Percentiles rank a stretch among this genome's conserved stretches.
phyloP scores from a whole-genome alignment of 2,888 invertebrate genomes.

The Heliconius sara region DNA sequence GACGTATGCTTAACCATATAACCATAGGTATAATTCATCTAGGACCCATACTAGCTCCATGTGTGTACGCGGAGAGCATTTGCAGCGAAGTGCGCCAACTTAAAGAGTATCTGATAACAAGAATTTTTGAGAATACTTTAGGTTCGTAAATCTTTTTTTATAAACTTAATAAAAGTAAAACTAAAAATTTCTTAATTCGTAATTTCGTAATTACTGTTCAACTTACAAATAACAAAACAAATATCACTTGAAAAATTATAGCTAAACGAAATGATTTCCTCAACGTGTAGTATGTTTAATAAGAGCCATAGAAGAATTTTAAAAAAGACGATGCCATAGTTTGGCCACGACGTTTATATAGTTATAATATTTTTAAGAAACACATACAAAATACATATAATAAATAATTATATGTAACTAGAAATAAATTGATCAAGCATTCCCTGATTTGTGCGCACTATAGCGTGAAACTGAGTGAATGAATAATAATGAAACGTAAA shows the following conservation, averaged over 20 bases:
- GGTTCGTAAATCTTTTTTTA: not conserved
- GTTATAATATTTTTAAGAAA: no score
- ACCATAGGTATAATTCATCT: not conserved
- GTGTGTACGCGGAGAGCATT: slow-evolving; percentile 2
- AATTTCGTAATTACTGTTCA: not conserved
- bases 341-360: no score
- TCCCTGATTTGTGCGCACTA: no score
- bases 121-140: slow-evolving; percentile 16
- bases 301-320: no score
- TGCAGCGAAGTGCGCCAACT: not conserved
- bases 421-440: no score
- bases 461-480: no score
- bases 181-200: not conserved
- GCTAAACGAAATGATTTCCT: not conserved
- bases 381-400: no score
- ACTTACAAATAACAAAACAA: not conserved
- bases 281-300: no score
- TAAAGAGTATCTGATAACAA: not conserved
- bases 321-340: no score
- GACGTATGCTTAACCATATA: not conserved
- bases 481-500: no score
- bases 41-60: not conserved
- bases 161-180: not conserved
- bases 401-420: no score
- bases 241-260: not conserved